phyloP scores from a whole-genome alignment of 1,140 invertebrate species.

The Phthorimaea operculella region DNA sequence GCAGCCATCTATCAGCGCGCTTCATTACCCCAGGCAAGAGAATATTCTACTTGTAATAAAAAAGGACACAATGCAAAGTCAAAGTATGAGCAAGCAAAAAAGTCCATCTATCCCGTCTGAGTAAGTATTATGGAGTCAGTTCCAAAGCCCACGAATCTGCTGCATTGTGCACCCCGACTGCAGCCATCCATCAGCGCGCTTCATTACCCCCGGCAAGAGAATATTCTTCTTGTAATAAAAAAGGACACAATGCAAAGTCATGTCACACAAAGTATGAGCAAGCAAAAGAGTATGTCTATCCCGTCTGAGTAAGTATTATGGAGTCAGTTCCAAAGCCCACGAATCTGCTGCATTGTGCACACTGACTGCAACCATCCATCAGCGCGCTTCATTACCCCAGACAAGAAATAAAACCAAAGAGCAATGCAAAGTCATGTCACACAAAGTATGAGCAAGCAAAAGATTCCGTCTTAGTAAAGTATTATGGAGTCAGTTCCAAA shows the following conservation, averaged over 20 bases:
- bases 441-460: too few relatives aligned
- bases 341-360: background rate
- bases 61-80: too few relatives aligned
- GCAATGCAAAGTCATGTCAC: too few relatives aligned
- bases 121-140: background rate
- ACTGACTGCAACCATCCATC: background rate
- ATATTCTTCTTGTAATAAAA: too few relatives aligned
- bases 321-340: background rate
- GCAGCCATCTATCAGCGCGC: too few relatives aligned
- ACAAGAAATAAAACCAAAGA: background rate
- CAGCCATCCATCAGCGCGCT: background rate
- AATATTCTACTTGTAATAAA: too few relatives aligned
- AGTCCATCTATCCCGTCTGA: background rate
- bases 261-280: too few relatives aligned
- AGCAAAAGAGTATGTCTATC: too few relatives aligned
- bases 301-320: background rate
- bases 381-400: background rate
- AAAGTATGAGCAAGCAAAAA: too few relatives aligned
- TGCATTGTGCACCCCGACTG: background rate
- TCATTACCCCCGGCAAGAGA: background rate
- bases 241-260: too few relatives aligned
- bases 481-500: background rate
- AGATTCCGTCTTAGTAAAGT: too few relatives aligned
- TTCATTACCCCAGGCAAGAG: too few relatives aligned
- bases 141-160: background rate